Conservation (phyloP, 2,888 invertebrate genomes). For the Agrochola macilenta region DNA sequence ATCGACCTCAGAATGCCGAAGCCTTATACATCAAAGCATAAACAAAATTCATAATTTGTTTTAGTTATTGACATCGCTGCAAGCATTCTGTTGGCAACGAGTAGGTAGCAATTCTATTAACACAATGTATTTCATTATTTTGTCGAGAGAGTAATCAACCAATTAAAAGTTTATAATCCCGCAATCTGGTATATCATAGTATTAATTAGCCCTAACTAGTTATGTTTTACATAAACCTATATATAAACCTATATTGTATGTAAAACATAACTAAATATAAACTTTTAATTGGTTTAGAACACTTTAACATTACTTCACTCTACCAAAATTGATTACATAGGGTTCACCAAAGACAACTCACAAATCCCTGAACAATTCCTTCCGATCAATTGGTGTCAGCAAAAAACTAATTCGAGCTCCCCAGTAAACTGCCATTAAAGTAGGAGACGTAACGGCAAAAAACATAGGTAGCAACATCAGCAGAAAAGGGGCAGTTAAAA, state of each 20-base stretch:
- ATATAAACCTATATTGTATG: no score
- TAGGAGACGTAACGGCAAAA: slow-evolving; percentile 46
- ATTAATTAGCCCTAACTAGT: neutral
- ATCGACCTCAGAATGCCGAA: neutral
- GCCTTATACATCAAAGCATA: slow-evolving; percentile 2
- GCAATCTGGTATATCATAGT: neutral
- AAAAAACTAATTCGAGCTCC: slow-evolving; percentile 51
- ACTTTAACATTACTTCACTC: neutral
- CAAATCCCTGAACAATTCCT: slow-evolving; percentile 11
- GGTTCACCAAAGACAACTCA: neutral
- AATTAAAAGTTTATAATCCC: slow-evolving; percentile 22
- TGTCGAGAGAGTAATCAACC: slow-evolving; percentile 11
- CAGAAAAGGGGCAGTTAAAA: slow-evolving; percentile 60
- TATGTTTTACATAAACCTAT: no score
- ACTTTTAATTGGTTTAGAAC: no score
- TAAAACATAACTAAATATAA: no score
- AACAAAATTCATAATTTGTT: slow-evolving; percentile 38
- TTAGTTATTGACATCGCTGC: slow-evolving; percentile 19
- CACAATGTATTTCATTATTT: slow-evolving; percentile 27
- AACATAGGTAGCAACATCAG: slow-evolving; percentile 53
- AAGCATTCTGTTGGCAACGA: slow-evolving; percentile 24
- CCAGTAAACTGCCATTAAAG: slow-evolving; percentile 37
- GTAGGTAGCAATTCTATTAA: slow-evolving; percentile 16
- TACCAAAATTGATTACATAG: neutral
- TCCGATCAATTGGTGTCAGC: slow-evolving; percentile 21